Conservation (phyloP, 2,113 vertebrate species). For the Engystomops pustulosus region DNA sequence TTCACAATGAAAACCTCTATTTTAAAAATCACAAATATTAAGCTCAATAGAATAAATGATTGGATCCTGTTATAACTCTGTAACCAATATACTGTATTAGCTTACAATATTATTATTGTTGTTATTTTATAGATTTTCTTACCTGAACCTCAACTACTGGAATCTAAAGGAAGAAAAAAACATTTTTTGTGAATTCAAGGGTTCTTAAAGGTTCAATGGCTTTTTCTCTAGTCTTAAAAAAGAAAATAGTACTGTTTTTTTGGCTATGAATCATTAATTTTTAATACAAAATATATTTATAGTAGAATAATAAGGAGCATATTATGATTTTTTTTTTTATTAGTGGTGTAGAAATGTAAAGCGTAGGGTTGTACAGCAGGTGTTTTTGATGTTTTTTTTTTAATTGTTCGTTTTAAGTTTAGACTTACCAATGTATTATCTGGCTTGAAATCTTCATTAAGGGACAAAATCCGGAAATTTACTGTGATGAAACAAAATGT, state of each 20-base stretch:
- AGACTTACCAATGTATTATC: not conserved
- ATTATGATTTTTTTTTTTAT: not conserved
- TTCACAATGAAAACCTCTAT: not conserved
- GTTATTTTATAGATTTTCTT: conserved; percentile 19
- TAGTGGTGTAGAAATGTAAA: no score
- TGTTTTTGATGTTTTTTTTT: no score
- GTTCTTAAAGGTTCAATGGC: no score
- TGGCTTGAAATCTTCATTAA: conserved; percentile 66
- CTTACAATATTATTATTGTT: no score
- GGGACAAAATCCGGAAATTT: conserved; percentile 62
- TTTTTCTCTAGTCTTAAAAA: not conserved
- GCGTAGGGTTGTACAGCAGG: no score
- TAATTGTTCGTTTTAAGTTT: not conserved
- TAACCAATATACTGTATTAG: no score
- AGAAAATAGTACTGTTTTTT: no score
- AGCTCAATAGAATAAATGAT: no score
- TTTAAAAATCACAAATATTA: no score
- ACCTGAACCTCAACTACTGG: conserved; percentile 32
- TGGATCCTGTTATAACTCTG: no score
- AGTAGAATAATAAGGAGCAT: no score
- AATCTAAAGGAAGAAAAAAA: not conserved
- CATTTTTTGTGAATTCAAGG: no score
- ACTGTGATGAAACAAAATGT: conserved; percentile 51
- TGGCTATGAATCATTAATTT: not conserved
- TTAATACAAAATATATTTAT: not conserved